Evolutionary conservation across 2,113 vertebrate species (phyloP), one percentile per base, ranked within the genome.

Genomic region (Misgurnus mizolepis): DNA sequence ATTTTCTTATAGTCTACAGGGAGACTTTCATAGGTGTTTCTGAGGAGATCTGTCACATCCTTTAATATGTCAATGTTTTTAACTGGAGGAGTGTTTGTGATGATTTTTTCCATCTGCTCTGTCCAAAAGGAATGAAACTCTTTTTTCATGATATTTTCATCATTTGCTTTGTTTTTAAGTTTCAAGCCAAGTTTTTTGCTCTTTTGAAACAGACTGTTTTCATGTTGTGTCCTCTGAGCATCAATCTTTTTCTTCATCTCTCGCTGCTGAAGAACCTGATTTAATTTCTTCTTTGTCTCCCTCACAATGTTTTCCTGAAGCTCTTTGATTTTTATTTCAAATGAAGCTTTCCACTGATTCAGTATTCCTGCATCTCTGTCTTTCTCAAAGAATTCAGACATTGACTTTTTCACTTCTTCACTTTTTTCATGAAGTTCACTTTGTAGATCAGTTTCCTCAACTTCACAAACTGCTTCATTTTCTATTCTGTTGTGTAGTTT

Each of bases 321-420:
- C 45, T 70, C 3, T 17, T 53, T 34, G 22, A 70, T 5, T 39
- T 70, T 70, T 34, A 70, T 70, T 49, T 70, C 68, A 55, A 58
- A 58, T n/a, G 0, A 70, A 53, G 1, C 18, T 86, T 80, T 90
- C 90, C 90, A 93, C 61, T 90, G 87, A 50, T 80, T 17, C 68
- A 91, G 9, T 11, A 83, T 87, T 12, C 88, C 85, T 6, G 3
- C 3, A 41, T 93, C 86, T 73, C 2, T 67, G 15, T 89, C 84
- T 67, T 92, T 87, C n/a, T 0, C 11, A 74, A 92, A 92, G 74
- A 76, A 89, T 0, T 39, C 60, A 10, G 85, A 78, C 80, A 92
- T 12, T 2, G 85, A 49, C 64, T 83, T 79, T 0, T 4, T 53
- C 53, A 90, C 83, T 8, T 14, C 11, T 10, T 84, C 15, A 0